Evolutionary conservation across 2,797 vertebrate genomes (phyloP).

Genomic region (Hippocampus kuda): DNA sequence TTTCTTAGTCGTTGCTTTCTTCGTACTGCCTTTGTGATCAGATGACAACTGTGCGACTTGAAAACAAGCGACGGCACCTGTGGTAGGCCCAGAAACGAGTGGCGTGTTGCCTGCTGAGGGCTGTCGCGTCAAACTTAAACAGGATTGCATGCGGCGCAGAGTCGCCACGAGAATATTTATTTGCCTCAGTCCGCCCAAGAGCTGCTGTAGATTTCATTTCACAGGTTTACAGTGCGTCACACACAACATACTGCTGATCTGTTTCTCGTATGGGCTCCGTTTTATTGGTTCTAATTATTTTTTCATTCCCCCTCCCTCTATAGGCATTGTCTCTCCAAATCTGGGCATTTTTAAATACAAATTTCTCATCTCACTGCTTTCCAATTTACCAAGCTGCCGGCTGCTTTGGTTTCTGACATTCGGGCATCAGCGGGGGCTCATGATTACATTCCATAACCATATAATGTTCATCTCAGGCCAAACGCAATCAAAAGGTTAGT

Average conservation of each 20-base stretch:
- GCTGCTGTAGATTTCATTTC: background rate
- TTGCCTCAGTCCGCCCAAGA: background rate
- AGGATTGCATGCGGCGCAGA: background rate
- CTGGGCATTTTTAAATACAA: slow-evolving; percentile 22
- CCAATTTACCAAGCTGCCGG: slow-evolving; percentile 35
- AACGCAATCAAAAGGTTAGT: slow-evolving; percentile 49
- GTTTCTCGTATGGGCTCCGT: background rate
- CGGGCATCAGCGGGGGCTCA: slow-evolving; percentile 35
- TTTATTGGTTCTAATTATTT: background rate
- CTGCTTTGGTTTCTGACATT: slow-evolving; percentile 39
- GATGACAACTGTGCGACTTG: background rate
- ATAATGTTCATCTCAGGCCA: slow-evolving; percentile 47
- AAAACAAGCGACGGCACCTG: background rate
- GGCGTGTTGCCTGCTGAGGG: background rate
- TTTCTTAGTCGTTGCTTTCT: too few relatives aligned
- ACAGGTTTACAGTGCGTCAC: background rate
- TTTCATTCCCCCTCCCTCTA: slow-evolving; percentile 6
- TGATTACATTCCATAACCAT: slow-evolving; percentile 45
- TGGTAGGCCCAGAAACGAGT: too few relatives aligned
- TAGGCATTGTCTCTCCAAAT: slow-evolving; percentile 22
- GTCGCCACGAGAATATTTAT: background rate
- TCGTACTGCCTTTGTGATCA: background rate
- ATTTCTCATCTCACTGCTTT: slow-evolving; percentile 42
- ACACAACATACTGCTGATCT: background rate
- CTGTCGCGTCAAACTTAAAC: background rate